phyloP scores from a whole-genome alignment of 2,797 vertebrate species.

The Streptopelia turtur region DNA sequence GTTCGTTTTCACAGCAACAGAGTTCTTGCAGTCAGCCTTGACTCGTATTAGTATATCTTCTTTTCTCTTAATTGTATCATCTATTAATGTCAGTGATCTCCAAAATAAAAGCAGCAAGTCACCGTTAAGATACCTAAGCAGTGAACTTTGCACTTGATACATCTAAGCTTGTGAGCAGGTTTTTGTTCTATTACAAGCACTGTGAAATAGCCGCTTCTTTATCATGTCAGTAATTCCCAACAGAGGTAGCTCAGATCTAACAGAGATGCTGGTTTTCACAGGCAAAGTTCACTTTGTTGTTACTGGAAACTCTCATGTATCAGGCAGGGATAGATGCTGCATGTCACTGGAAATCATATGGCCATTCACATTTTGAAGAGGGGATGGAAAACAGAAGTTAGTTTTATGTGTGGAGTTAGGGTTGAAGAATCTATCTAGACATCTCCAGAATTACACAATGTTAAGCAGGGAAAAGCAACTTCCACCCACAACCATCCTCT shows the following conservation, averaged over 20 bases:
- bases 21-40: background rate
- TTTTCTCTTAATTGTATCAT: background rate
- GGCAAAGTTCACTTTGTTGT: background rate
- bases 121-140: background rate
- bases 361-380: background rate
- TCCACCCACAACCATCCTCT: background rate
- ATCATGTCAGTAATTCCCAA: background rate
- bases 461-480: background rate
- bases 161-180: background rate
- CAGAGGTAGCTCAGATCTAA: background rate
- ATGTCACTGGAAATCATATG: background rate
- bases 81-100: background rate
- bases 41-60: background rate
- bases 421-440: background rate
- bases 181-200: background rate
- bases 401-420: background rate
- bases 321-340: background rate
- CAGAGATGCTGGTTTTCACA: background rate
- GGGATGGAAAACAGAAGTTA: background rate
- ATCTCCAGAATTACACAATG: background rate
- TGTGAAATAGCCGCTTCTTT: background rate
- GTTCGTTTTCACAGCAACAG: background rate
- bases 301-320: background rate
- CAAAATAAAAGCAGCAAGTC: background rate
- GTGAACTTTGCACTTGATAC: background rate